Evolutionary conservation across 2,113 vertebrate genomes (phyloP), one percentile per base, ranked within the genome.

Genomic region (Camelus bactrianus): DNA sequence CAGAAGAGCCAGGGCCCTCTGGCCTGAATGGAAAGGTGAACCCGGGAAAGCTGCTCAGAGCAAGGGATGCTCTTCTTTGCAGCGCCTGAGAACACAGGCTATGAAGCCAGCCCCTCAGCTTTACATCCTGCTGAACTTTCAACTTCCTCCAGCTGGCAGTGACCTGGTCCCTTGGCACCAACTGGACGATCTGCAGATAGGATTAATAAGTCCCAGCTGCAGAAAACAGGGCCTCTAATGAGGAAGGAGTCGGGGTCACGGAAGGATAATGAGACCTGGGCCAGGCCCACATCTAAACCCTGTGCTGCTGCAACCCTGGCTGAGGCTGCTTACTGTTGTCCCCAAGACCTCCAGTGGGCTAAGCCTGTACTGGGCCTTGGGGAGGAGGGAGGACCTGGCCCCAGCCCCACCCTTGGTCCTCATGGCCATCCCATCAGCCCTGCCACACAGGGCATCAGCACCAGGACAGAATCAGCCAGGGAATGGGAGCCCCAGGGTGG

Each of bases 21-120:
- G 0, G 35, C 15, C 17, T 12, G 30, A 72, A 30, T 0, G 1
- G 1, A 46, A 6, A 3, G 12, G 4, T 5, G 6, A 48, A 22
- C n/a, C 72, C 10, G 0, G 38, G 54, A 28, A 10, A 79, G 69
- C 42, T 42, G 35, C 69, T 76, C 60, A 12, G 50, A 35, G 15
- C 3, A 1, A 46, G 52, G 38, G 14, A 11, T 4, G 38, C 80
- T 54, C 70, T 70, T 28, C 46, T 77, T 54, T 2, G 8, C 4
- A 1, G 38, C 3, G 4, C 30, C 46, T 2, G 1, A 32, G 17
- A 30, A 15, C 22, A 14, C 11, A 3, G 8, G 32, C 84, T 22
- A 0, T 67, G 64, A 35, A n/a, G 72, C 64, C 81, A 35, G 56
- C 28, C 92, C 46, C 30, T 15, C 48, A 3, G 58, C 72, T 76